Percentiles rank a stretch among this genome's conserved stretches.
phyloP scores from a whole-genome alignment of 2,113 vertebrate species.

The Zosterops hypoxanthus region DNA sequence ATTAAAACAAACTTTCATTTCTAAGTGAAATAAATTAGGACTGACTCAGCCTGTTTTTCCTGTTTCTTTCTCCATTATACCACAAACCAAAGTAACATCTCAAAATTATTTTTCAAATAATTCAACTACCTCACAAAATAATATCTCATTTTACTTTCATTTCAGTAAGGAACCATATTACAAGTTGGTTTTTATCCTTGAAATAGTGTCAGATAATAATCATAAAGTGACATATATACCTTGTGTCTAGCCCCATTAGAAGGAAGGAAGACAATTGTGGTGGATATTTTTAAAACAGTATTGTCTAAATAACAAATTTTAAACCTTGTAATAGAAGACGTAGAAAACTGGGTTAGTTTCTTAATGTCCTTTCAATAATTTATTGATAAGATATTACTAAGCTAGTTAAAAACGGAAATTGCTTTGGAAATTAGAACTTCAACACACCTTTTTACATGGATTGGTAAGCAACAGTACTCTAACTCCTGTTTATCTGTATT shows the following conservation, averaged over 20 bases:
- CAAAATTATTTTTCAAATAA: neutral
- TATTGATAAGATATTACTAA: neutral
- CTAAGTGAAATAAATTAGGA: neutral
- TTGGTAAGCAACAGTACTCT: neutral
- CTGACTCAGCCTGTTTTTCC: neutral
- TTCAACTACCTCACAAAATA: neutral
- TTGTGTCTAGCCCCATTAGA: neutral
- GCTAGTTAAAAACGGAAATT: neutral
- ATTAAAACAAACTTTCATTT: neutral
- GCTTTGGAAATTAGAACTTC: neutral
- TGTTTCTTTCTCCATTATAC: neutral
- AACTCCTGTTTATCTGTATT: neutral
- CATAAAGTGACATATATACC: neutral
- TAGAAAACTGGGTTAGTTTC: neutral
- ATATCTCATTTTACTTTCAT: neutral
- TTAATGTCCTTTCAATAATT: neutral
- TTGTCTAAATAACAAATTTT: neutral
- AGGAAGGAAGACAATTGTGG: neutral
- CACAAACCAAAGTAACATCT: neutral
- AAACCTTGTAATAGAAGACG: neutral
- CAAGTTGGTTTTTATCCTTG: neutral
- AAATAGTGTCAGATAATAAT: neutral
- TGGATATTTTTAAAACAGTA: neutral
- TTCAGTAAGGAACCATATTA: neutral
- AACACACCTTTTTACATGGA: neutral